Conservation (phyloP, 2,888 invertebrate species). For the Resseliella maxima region DNA sequence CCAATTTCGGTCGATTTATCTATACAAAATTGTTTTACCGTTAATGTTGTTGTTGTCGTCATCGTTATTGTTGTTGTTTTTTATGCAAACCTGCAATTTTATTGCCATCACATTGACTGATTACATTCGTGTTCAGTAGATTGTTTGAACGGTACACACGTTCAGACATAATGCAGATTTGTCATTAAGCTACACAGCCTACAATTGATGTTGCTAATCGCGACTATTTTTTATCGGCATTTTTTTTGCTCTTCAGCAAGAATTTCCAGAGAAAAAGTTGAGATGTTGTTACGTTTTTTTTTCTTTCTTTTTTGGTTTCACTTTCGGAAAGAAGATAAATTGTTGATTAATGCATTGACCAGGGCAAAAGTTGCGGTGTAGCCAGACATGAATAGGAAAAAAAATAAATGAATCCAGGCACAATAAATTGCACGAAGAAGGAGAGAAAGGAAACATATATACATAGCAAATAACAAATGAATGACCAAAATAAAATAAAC, state of each 20-base stretch:
- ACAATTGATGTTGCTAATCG: not conserved
- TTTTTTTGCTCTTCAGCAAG: not conserved
- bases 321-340: not conserved
- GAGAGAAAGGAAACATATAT: not conserved
- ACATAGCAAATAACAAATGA: not conserved
- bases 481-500: not conserved
- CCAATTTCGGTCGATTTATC: not conserved
- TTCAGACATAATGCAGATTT: not conserved
- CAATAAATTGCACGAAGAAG: not conserved
- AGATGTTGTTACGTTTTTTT: not conserved
- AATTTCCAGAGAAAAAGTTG: not conserved
- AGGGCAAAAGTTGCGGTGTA: not conserved
- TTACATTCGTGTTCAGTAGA: not conserved
- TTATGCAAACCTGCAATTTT: not conserved
- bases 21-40: not conserved
- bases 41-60: not conserved
- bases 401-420: not conserved
- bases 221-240: not conserved
- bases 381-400: not conserved
- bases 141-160: no score
- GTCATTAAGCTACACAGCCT: not conserved
- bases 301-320: not conserved
- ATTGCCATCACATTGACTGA: constrained; percentile 14
- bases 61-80: no score
- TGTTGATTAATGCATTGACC: constrained; percentile 14